Percentiles rank a stretch among this genome's conserved stretches.
Conservation (phyloP, 2,797 vertebrate species). For the Scyliorhinus canicula region DNA sequence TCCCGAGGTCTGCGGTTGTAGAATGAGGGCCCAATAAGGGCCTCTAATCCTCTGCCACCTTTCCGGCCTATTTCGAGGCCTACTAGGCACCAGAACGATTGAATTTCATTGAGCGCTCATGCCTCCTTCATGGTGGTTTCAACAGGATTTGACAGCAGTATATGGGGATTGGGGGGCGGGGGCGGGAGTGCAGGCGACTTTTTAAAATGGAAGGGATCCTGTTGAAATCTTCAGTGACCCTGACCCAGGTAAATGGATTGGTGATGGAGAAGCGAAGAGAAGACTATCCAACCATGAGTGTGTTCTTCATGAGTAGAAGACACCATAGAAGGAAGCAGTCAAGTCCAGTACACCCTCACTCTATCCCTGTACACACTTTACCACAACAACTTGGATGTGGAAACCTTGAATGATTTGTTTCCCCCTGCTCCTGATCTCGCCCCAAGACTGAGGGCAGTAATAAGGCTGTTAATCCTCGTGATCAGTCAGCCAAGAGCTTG, state of each 20-base stretch:
- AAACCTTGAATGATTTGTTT: neutral
- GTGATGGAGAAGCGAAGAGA: neutral
- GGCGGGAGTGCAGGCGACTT: neutral
- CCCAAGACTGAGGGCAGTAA: neutral
- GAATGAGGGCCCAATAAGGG: neutral
- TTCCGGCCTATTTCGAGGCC: neutral
- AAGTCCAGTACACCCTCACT: neutral
- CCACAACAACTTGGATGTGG: neutral
- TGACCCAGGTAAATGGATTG: neutral
- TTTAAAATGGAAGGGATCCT: neutral
- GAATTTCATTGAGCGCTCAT: neutral
- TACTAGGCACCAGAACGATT: neutral
- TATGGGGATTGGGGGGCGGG: neutral
- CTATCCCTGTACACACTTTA: neutral
- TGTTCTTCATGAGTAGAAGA: neutral
- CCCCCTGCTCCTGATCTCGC: too few species aligned
- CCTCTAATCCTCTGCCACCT: neutral
- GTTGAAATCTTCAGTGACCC: neutral
- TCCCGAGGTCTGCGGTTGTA: neutral
- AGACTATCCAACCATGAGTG: neutral
- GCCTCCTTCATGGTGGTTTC: neutral
- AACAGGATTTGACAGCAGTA: neutral
- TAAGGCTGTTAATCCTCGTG: neutral
- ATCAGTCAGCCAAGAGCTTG: neutral
- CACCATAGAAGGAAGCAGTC: neutral